phyloP scores from a whole-genome alignment of 2,113 vertebrate genomes.

The Actenoides hombroni region DNA sequence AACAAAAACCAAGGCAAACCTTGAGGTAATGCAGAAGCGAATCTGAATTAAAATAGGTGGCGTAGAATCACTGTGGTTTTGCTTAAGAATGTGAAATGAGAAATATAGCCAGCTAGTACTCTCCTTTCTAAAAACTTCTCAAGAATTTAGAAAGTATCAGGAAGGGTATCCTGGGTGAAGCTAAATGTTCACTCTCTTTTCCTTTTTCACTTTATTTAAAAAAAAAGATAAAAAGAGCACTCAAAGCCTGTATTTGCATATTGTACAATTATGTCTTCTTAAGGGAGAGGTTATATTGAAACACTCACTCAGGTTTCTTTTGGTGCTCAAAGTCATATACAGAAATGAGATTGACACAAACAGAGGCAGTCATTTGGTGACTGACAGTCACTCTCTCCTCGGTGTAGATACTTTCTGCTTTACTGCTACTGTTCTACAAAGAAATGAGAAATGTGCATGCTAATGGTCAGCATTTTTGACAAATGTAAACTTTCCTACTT shows the following conservation, averaged over 20 bases:
- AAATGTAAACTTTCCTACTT: slow-evolving; percentile 14
- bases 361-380: not conserved
- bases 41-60: not conserved
- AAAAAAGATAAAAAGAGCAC: not conserved
- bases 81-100: not conserved
- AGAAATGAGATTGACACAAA: not conserved
- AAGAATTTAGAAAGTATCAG: not conserved
- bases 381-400: not conserved
- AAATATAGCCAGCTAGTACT: not conserved
- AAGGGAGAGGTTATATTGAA: not conserved
- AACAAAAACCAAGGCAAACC: not conserved
- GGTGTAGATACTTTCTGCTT: not conserved
- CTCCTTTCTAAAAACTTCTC: not conserved
- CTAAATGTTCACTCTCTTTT: not conserved
- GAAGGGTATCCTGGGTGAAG: not conserved
- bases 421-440: not conserved
- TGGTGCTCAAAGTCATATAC: not conserved
- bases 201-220: not conserved
- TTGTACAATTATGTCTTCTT: not conserved
- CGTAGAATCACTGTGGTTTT: not conserved
- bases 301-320: not conserved
- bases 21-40: not conserved
- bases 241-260: not conserved
- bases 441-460: not conserved
- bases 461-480: not conserved